Evolutionary conservation across 2,797 vertebrate genomes (phyloP), one percentile per base, ranked within the genome.

Genomic region (Malurus leucopterus): DNA sequence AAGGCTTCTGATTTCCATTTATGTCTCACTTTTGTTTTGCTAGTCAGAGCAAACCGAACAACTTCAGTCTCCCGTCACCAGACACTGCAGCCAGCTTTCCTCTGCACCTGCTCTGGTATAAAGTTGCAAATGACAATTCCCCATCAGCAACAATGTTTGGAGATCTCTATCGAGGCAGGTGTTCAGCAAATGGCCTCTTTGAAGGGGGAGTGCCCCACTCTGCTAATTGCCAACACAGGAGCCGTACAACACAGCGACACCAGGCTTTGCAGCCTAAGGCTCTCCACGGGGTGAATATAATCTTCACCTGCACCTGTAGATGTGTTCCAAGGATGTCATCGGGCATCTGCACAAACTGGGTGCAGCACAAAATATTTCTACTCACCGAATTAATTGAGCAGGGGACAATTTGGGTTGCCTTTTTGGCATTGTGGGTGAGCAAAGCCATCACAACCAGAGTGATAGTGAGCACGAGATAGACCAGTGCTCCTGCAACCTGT

Each of bases 91-190:
- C 53, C 93, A 92, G 92, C 67, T 88, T 95, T 93, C 74, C 1
- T 6, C 71, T 73, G 91, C 93, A 95, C 95, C 93, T 95, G 92
- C 93, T 93, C 77, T 0, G 2, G 93, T 92, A 88, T 95, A 95
- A 95, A 82, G 93, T 94, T 95, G 92, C 95, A 82, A 64, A 74
- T 91, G 90, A 92, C 90, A 84, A 90, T 81, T 86, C 76, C 70
- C 80, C 90, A 90, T 79, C 91, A 91, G 57, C 85, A 67, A 18
- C 32, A 85, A 89, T 91, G 89, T 94, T 94, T 92, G 74, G 85
- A 94, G 92, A 95, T 95, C 92, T 87, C 89, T 95, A 93, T 92
- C 92, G 75, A 86, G 71, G 87, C 94, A 93, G 93, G 92, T 95
- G 94, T 86, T 94, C 71, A 78, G 92, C 92, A 94, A 94, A 90